A percentile compares a stretch with the other conserved stretches of the same genome.
phyloP scores from a whole-genome alignment of 1,140 invertebrate genomes.

The Trachymyrmex septentrionalis region DNA sequence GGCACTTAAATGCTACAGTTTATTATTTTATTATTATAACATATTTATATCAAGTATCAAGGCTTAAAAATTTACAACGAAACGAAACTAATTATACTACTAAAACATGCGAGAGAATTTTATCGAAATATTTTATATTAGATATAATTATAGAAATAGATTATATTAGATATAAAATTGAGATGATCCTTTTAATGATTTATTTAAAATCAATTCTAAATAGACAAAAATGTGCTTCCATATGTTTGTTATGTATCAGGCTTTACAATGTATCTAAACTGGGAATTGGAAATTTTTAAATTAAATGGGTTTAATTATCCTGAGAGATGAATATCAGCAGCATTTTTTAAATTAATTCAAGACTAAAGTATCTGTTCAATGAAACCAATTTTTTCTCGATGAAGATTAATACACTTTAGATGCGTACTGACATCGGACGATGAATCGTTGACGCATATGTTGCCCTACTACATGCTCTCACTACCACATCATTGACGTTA shows the following conservation, averaged over 20 bases:
- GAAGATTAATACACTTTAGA: neutral
- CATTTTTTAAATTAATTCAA: neutral
- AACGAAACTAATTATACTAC: neutral
- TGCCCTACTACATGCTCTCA: constrained; percentile 71
- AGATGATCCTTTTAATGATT: neutral
- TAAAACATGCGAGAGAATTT: neutral
- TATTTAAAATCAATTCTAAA: neutral
- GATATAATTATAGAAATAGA: too few species aligned
- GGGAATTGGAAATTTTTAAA: neutral
- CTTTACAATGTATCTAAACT: neutral
- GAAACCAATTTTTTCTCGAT: neutral
- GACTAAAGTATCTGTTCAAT: neutral
- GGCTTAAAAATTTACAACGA: neutral
- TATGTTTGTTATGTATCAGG: neutral
- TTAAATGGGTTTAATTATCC: neutral
- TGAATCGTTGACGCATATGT: constrained; percentile 61
- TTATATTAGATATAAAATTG: neutral
- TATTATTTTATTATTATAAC: neutral
- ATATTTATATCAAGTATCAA: neutral
- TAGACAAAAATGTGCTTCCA: neutral
- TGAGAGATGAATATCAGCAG: neutral
- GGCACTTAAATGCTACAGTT: constrained; percentile 13
- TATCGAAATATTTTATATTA: neutral
- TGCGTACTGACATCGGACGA: constrained; percentile 16
- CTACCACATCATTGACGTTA: constrained; percentile 68